These are phyloP conservation scores for Sympetrum striolatum DNA, from an alignment of 2,888 invertebrate genomes.

Conservation along the genomic window DNA sequence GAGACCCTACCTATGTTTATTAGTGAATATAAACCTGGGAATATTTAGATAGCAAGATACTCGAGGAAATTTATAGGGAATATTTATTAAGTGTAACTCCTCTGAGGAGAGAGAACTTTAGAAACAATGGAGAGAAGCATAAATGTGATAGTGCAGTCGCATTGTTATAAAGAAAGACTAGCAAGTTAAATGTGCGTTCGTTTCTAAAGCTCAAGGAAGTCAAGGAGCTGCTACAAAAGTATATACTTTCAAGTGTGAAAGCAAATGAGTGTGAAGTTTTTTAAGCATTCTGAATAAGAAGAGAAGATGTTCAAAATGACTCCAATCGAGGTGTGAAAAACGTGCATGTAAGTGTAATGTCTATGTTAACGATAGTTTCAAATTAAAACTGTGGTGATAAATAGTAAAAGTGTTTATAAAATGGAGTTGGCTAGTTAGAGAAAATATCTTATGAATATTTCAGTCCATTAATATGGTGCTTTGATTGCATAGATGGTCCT, in stretches of 20 bases:
- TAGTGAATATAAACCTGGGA: not conserved
- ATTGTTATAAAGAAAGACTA: conserved; percentile 10
- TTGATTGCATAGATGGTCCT: conserved; percentile 34
- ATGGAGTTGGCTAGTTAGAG: not conserved
- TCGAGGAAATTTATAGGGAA: not conserved
- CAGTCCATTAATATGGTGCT: conserved; percentile 38
- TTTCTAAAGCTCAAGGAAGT: not conserved
- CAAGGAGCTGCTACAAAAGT: not conserved
- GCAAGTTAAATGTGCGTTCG: not conserved
- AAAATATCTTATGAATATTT: conserved; percentile 25
- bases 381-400: conserved; percentile 34
- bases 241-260: not conserved
- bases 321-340: not conserved
- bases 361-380: conserved; percentile 33
- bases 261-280: not conserved
- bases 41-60: not conserved
- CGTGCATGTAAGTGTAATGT: conserved; percentile 20
- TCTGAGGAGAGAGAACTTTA: not conserved
- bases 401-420: conserved; percentile 22
- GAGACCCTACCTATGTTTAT: not conserved
- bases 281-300: not conserved
- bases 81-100: not conserved
- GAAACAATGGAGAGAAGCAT: conserved; percentile 6
- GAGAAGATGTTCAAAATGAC: not conserved
- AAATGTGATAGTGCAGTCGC: conserved; percentile 13